Percentiles rank a stretch among this genome's conserved stretches.
Evolutionary conservation across 2,797 vertebrate species (phyloP).

Genomic region (Triplophysa bombifrons): DNA sequence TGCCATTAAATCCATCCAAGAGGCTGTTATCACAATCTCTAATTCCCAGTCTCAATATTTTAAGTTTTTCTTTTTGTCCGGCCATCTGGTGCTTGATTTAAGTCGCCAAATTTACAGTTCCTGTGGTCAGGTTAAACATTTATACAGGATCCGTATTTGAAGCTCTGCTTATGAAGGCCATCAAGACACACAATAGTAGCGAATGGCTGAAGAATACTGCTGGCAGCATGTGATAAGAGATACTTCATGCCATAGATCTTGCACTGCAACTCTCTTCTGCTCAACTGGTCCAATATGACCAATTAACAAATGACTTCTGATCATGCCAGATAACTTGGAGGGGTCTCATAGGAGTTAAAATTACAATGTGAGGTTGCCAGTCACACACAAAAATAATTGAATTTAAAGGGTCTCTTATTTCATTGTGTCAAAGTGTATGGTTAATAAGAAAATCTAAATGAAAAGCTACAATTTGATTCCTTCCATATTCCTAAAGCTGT

Average conservation of each 20-base stretch:
- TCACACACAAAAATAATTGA: background rate
- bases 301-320: background rate
- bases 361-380: background rate
- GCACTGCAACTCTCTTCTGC: background rate
- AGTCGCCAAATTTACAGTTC: background rate
- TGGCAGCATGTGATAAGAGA: background rate
- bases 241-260: background rate
- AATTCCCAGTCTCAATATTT: slow-evolving; percentile 26
- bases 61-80: slow-evolving; percentile 9
- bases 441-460: too few relatives aligned
- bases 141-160: too few relatives aligned
- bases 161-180: too few relatives aligned
- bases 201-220: background rate
- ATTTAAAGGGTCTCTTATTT: slow-evolving; percentile 12
- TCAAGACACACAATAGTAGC: background rate
- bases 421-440: too few relatives aligned
- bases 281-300: background rate
- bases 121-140: too few relatives aligned
- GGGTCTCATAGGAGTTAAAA: background rate
- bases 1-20: background rate
- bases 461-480: too few relatives aligned
- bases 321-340: background rate
- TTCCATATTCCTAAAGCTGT: too few relatives aligned
- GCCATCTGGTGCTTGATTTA: slow-evolving; percentile 12
- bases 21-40: slow-evolving; percentile 15